Conservation (phyloP, 2,888 invertebrate species). For the Scaptomyza cyrtandrae region DNA sequence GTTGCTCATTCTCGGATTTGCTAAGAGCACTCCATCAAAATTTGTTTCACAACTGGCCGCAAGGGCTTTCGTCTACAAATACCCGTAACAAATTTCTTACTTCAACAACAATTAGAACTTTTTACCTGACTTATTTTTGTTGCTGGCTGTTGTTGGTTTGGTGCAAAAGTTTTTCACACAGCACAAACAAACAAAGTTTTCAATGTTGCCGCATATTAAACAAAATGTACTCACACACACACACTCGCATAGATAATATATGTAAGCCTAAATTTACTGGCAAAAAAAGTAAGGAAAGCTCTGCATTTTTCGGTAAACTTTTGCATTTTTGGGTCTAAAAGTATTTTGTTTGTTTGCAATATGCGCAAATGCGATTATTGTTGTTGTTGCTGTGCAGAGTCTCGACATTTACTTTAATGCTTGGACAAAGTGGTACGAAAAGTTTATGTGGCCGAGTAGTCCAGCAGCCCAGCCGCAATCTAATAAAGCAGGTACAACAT, state of each 20-base stretch:
- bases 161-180: constrained; percentile 62
- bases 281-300: constrained; percentile 36
- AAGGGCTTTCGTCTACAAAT: constrained; percentile 56
- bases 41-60: constrained; percentile 33
- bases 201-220: constrained; percentile 74
- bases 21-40: constrained; percentile 44
- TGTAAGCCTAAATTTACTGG: constrained; percentile 26
- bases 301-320: constrained; percentile 58
- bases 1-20: constrained; percentile 32
- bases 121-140: constrained; percentile 40
- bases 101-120: constrained; percentile 78
- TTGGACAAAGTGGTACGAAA: constrained; percentile 67
- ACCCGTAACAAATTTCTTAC: constrained; percentile 67
- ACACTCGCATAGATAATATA: constrained; percentile 3
- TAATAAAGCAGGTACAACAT: constrained; percentile 70
- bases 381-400: constrained; percentile 35
- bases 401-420: constrained; percentile 68
- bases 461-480: constrained; percentile 48
- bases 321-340: constrained; percentile 55
- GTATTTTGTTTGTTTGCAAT: constrained; percentile 51
- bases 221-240: constrained; percentile 43
- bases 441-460: constrained; percentile 61
- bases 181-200: constrained; percentile 63
- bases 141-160: constrained; percentile 28
- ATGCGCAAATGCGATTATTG: constrained; percentile 30